Evolutionary conservation across 2,888 invertebrate genomes (phyloP), one percentile per base, ranked within the genome.

Genomic region (Gastracanthus pulcherrimus): DNA sequence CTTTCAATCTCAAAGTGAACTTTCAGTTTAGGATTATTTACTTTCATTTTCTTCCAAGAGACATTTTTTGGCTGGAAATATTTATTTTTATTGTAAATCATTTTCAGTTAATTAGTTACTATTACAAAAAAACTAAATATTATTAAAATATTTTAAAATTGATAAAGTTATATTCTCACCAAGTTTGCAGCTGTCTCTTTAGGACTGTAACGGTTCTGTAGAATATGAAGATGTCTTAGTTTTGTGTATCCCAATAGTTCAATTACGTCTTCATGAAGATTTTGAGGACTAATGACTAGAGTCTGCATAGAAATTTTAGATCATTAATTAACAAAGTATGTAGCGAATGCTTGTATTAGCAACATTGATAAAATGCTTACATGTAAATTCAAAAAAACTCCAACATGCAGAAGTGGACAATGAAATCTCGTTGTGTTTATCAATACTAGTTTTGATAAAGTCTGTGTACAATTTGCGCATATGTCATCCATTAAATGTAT

Each of bases 401-500:
- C 96, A 34, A 95, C 94, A 87, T 97, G 96, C 82, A 96, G 92
- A 26, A 97, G 92, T 38, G 95, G 94, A 86, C 95, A 96, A 66
- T 94, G 93, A 5, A 93, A 92, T 86, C 94, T 95, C 0, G 96
- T 96, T 3, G 95, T 93, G 90, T 97, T 97, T 7, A 96, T 93
- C n/a, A 97, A 89, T 78, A 94, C 93, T 31, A 97, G 91, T 1
- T 93, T 93, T 23, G 92, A 90, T 86, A 97, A 92, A 5, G 94
- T 94, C 64, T 94, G 93, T 76, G 94, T 94, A 86, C 95, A 95
- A 64, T 93, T 93, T 78, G 93, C 92, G 83, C 95, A 94, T 5
- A 96, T 94, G 87, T 96, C 95, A 84, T 96, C 96, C 84, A 97
- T 91, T 70, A 97, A 92, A 89, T 94, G 94, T 82, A 94, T 93